A percentile compares a stretch with the other conserved stretches of the same genome.
phyloP scores from a whole-genome alignment of 2,888 invertebrate species.

The Elegia similella region DNA sequence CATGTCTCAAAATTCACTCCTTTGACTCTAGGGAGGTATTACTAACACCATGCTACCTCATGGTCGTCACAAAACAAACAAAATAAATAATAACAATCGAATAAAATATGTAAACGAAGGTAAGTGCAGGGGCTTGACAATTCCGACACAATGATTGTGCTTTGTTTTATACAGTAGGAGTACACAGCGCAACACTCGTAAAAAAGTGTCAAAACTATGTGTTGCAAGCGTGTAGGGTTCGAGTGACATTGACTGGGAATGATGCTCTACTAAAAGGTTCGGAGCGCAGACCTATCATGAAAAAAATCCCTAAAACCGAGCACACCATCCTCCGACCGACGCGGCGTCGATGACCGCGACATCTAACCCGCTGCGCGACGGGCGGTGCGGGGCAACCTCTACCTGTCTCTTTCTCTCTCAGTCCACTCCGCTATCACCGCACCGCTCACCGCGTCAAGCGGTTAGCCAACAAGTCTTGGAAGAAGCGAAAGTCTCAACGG shows the following conservation, averaged over 20 bases:
- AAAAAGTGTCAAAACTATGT: slow-evolving; percentile 11
- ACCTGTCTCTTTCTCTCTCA: slow-evolving; percentile 35
- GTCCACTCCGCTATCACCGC: neutral
- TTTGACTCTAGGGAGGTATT: too few relatives aligned
- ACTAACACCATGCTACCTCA: too few relatives aligned
- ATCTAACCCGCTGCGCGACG: slow-evolving; percentile 4
- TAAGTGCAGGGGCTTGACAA: slow-evolving; percentile 7
- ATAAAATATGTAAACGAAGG: neutral
- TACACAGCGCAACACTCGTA: slow-evolving; percentile 10
- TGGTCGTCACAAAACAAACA: slow-evolving; percentile 2
- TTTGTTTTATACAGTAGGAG: neutral
- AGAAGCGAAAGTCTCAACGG: slow-evolving; percentile 76
- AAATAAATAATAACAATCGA: neutral
- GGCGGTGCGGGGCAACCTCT: slow-evolving; percentile 6
- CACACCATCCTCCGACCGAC: slow-evolving; percentile 80
- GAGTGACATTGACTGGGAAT: slow-evolving; percentile 12
- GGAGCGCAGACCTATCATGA: slow-evolving; percentile 47
- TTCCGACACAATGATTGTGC: slow-evolving; percentile 9
- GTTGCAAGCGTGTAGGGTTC: slow-evolving; percentile 18
- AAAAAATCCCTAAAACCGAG: slow-evolving; percentile 49
- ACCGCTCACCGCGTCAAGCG: neutral
- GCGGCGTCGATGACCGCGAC: slow-evolving; percentile 47
- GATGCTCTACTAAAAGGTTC: slow-evolving; percentile 9
- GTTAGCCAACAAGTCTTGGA: slow-evolving; percentile 42
- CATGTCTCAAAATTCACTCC: too few relatives aligned